Evolutionary conservation across 2,797 vertebrate species (phyloP), one percentile per base, ranked within the genome.

Genomic region (Podarcis lilfordi): DNA sequence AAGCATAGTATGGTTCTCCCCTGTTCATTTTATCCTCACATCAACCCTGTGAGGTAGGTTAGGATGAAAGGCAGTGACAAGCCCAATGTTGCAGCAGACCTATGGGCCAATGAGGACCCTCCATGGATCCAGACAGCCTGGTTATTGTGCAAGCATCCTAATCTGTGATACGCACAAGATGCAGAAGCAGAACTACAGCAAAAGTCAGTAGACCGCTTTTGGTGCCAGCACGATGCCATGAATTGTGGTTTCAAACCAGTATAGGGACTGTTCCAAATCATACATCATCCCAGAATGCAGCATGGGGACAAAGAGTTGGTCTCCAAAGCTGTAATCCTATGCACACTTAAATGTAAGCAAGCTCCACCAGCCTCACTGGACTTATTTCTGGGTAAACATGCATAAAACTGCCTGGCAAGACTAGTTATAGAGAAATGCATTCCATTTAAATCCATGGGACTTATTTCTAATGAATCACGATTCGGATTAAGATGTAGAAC

Each of bases 391-490:
- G 27, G 32, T 64, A 25, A 80, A 13, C 23, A 29, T n/a, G 7
- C 43, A 32, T 25, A 25, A 74, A 37, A 74, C 21, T 11, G 25
- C 35, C 37, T 1, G 4, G 25, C 61, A 59, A 43, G 11, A 86
- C 21, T 5, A 40, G 2, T 68, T 85, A 86, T 32, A 40, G 61
- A 77, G 40, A 88, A 82, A 79, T 64, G 72, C 37, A 88, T 85
- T 61, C 29, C n/a, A 43, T 27, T 64, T 27, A 64, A 88, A 80
- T 74, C 29, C 7, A 85, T 25, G 69, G 69, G 68, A 29, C 2
- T 6, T 29, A 29, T 40, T 84, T 84, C 8, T 4, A 76, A 69
- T 59, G 45, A 59, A 37, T 23, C 21, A 80, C 8, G 1, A 37
- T 85, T 55, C 21, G 1, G n/a, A 84, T 50, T 19, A 72, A 40